phyloP scores from a whole-genome alignment of 2,113 vertebrate species.

The Australoheros scitulus region DNA sequence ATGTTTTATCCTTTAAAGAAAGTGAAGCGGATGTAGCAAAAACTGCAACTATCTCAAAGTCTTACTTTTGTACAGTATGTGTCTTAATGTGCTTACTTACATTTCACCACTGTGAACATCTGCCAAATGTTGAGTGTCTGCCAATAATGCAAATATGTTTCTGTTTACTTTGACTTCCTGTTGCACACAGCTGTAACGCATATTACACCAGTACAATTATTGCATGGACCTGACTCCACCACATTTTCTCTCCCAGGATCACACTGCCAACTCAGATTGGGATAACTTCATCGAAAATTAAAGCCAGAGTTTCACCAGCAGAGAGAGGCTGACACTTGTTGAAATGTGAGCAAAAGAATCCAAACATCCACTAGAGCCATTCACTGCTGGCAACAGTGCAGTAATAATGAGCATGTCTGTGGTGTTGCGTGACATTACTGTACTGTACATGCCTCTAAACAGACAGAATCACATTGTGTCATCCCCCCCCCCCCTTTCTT shows the following conservation, averaged over 20 bases:
- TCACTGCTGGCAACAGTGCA: neutral
- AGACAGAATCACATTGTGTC: neutral
- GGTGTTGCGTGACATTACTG: constrained; percentile 7
- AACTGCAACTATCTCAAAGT: neutral
- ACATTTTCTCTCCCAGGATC: constrained; percentile 45
- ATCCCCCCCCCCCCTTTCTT: neutral
- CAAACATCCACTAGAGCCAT: constrained; percentile 13
- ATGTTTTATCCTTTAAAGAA: neutral
- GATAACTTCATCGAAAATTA: constrained; percentile 69
- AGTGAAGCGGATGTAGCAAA: neutral
- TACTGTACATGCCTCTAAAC: constrained; percentile 7
- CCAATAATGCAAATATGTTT: constrained; percentile 33
- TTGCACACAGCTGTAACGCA: constrained; percentile 21
- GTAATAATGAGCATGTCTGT: constrained; percentile 3
- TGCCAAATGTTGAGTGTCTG: neutral
- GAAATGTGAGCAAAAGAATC: constrained; percentile 15
- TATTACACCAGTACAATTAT: constrained; percentile 46
- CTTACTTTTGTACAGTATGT: neutral
- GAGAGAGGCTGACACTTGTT: constrained; percentile 28
- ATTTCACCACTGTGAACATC: neutral
- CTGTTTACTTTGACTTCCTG: constrained; percentile 28
- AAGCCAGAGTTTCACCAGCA: constrained; percentile 36
- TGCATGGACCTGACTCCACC: neutral
- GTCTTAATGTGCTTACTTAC: neutral
- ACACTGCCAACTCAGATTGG: constrained; percentile 29